Evolutionary conservation across 2,888 invertebrate species (phyloP), one percentile per base, ranked within the genome.

Genomic region (Diadegma fenestrale): DNA sequence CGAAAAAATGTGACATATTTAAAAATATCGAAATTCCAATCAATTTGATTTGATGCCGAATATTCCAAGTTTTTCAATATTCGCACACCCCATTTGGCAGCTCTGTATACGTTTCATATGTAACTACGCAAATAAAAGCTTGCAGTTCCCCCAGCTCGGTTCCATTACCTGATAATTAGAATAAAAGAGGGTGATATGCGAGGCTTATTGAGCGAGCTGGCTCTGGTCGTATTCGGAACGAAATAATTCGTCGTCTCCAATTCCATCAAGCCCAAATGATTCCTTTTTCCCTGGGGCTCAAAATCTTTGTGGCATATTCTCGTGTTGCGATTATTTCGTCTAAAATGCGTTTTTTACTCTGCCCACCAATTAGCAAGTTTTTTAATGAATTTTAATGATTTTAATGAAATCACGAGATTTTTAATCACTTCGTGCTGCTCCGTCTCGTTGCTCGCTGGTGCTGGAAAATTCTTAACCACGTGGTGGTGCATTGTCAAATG

Each of bases 131-230:
- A 87, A 90, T 91, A 87, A 80, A 88, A 89, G 88, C 88, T 82
- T 84, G 87, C 71, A 88, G 89, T 88, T 90, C 92, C 92, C 92
- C 90, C 86, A 92, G 88, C 88, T 89, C 88, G 86, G 84, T 84
- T 89, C 90, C 89, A 90, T 91, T 92, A 91, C 88, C 85, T 86
- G 89, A 86, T 90, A 92, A 93, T 93, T 92, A 91, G 86, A 89
- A 87, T 87, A 87, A 87, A 88, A 83, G 90, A 91, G 91, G 90
- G 91, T 89, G 89, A 90, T 88, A 86, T 87, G 87, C 88, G 75
- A 75, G 68, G 63, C 76, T 83, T 72, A 84, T 73, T 80, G 82
- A 68, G 78, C 58, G 86, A 75, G 77, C 81, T 77, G 63, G 76
- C 51, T 68, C 80, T 69, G 51, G 61, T 80, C 26, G 51, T 77